Evolutionary conservation across 2,888 invertebrate species (phyloP), one percentile per base, ranked within the genome.

Genomic region (Tyria jacobaeae): DNA sequence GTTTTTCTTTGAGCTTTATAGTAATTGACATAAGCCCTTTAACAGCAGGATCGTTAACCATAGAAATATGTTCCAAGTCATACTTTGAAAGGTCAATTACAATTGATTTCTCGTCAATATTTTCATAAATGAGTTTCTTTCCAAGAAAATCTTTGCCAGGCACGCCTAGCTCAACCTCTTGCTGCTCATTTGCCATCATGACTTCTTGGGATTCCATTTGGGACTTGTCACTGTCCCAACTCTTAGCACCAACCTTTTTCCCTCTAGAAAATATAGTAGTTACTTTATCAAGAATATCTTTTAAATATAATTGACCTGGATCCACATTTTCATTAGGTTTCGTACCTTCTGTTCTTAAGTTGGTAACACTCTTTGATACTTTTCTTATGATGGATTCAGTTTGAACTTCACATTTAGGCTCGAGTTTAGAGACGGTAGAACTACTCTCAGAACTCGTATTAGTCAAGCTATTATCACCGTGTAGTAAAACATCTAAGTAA

Each of bases 11-110:
- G 1, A 90, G 68, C 71, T 87, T 85, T 3, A 89, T 85, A 1
- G 79, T 80, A 21, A 91, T 81, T 0, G 88, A 84, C 76, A 85
- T 81, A 1, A 78, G 72, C 10, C 80, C 87, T 73, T 83, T 78
- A 0, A 75, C 51, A 3, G 64, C 41, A 3, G 84, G 78, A 57
- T 88, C 83, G 47, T 70, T 87, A 3, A 70, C 68, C 83, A 88
- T 83, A 5, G 87, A 82, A 48, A 90, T 84, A 31, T 87, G 75
- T 48, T 90, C 84, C n/a, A 91, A 74, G 60, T 87, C 74, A 50
- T 89, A 89, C 59, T 87, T 87, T 3, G 87, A 85, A 39, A 91
- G 80, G 69, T 89, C 84, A 62, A 90, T 84, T 0, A 89, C 79
- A 21, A 90, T 66, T 3, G 87, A 80, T 63, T 87, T 87, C 17